phyloP scores from a whole-genome alignment of 30 jellyfish, hydroid and myxozoan species.

The Clytia hemisphaerica region DNA sequence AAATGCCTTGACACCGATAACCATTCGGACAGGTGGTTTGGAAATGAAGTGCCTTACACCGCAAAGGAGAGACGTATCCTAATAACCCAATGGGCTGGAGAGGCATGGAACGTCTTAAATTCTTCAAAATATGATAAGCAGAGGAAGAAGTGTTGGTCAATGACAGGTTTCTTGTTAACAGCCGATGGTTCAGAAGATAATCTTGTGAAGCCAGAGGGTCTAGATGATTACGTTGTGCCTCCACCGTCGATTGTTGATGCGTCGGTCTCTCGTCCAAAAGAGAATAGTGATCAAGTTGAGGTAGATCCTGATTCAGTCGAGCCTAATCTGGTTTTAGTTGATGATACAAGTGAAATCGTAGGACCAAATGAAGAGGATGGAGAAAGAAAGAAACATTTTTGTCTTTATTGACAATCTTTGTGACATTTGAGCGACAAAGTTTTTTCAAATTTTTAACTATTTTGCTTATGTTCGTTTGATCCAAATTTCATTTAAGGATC shows the following conservation, averaged over 20 bases:
- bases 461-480: too few relatives aligned
- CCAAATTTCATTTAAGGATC: too few relatives aligned
- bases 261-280: background rate
- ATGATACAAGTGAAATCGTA: background rate
- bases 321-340: background rate
- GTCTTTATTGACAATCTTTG: background rate
- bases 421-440: too few relatives aligned
- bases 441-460: too few relatives aligned
- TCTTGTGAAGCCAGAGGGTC: slow-evolving; percentile 41
- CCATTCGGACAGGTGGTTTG: slow-evolving; percentile 13
- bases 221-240: slow-evolving; percentile 26
- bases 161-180: slow-evolving; percentile 55
- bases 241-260: slow-evolving; percentile 3
- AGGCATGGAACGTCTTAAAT: slow-evolving; percentile 35
- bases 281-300: background rate
- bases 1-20: slow-evolving; percentile 44
- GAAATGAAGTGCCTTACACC: background rate
- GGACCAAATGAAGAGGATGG: slow-evolving; percentile 1
- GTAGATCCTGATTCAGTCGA: background rate
- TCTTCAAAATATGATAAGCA: slow-evolving; percentile 21
- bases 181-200: slow-evolving; percentile 63
- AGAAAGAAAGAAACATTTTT: slow-evolving; percentile 1
- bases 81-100: slow-evolving; percentile 37
- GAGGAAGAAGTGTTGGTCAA: slow-evolving; percentile 32
- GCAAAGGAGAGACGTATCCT: slow-evolving; percentile 44